Evolutionary conservation across 2,113 vertebrate species (phyloP), one percentile per base, ranked within the genome.

Genomic region (Otocyon megalotis): DNA sequence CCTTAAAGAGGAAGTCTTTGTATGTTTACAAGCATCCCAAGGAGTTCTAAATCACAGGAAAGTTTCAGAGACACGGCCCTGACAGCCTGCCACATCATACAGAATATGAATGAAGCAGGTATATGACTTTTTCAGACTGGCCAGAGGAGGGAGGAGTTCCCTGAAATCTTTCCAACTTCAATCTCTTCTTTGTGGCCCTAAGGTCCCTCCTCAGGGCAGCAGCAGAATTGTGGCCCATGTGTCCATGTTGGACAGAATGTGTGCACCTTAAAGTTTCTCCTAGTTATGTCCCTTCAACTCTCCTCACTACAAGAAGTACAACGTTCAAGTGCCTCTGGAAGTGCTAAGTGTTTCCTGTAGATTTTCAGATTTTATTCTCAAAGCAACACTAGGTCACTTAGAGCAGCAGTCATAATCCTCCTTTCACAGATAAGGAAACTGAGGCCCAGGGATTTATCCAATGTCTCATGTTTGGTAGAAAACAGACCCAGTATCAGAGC

Each of bases 311-410:
- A 54, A 17, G 48, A 69, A 86, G 19, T 19, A n/a, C 2, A 71
- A 14, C 12, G 19, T 15, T 35, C 77, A 43, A 79, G 67, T 60
- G 9, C 14, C 20, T 88, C 24, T 4, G 43, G 50, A 76, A 79
- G 54, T 26, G 26, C 13, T 48, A 37, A 56, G 19, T 28, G 35
- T 48, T 76, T 74, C 77, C 53, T n/a, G 2, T 3, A 43, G 30
- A 43, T 82, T 19, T 35, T 82, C 35, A 81, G 83, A 30, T 92
- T 60, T 87, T 72, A 79, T 56, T 77, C n/a, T 84, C 28, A 88
- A 84, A 63, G 90, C 50, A 43, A 74, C 35, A 50, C 4, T 3
- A n/a, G 58, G 60, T 82, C 24, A 37, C 10, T 8, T 0, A 32
- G 50, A 35, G 13, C 12, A 56, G 17, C 3, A 43, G 8, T 81